Evolutionary conservation across 92 coral and sea anemone species (phyloP), one percentile per base, ranked within the genome.

Genomic region (Epizoanthus rinbou): DNA sequence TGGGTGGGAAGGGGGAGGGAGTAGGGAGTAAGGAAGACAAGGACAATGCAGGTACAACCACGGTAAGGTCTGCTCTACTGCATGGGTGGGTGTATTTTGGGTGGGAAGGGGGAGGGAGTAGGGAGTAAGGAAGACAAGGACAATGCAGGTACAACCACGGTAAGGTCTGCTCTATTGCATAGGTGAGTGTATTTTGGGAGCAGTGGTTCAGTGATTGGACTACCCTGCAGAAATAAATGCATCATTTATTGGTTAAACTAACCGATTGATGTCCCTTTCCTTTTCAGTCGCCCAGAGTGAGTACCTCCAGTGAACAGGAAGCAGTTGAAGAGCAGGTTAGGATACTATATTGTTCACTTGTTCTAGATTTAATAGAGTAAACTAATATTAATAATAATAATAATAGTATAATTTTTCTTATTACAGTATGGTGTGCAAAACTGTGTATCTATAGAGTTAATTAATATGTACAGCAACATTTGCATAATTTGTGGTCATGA

Each of bases 31-130:
- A 28, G 31, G 31, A 28, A 66, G 85, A 72, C 31, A 90, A 85
- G 25, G 88, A 87, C 11, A 89, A 74, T 53, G 91, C 80, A n/a
- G 83, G 90, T 16, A 45, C 13, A 45, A 62, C 80, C 43, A 41
- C 43, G 80, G 90, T 87, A 13, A 0, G 78, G 21, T 2, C 47
- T 23, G 54, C 24, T 10, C 9, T 60, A 68, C 54, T 28, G 57
- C 43, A 6, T 37, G 6, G 0, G 31, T 28, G 31, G 31, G 0
- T 28, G 31, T 28, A 28, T 28, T 28, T 28, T 28, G 31, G 31
- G 0, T 28, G 31, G 31, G 31, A 28, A 28, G 31, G 31, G 31
- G 31, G 31, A n/a, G n/a, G n/a, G n/a, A n/a, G n/a, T n/a, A 28
- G 31, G 31, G 31, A 2, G 31, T 6, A 23, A 28, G 31, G 31